These are phyloP conservation scores for Meloidogyne floridensis DNA, from an alignment of 1,140 invertebrate genomes.

Conservation along the genomic window DNA sequence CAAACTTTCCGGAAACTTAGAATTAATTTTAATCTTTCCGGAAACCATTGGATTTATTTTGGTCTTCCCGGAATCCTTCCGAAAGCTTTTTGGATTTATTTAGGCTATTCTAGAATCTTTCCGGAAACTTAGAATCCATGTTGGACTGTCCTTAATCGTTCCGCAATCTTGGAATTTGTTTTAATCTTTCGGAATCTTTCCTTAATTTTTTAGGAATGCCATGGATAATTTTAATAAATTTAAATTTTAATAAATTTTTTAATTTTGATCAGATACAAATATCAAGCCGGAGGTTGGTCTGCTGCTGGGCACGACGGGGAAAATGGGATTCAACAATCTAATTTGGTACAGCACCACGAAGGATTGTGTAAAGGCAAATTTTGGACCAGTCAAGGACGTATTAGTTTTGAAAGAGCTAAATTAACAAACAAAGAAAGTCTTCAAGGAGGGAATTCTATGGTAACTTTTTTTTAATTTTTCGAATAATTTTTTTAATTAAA, in stretches of 20 bases:
- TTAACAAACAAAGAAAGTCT: conserved; percentile 37
- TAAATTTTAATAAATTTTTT: conserved; percentile 15
- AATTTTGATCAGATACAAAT: conserved; percentile 40
- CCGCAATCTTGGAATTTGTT: too few relatives aligned
- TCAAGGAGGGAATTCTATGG: conserved; percentile 4
- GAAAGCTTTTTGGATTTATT: too few relatives aligned
- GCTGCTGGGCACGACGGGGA: conserved; percentile 41
- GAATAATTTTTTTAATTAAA: conserved; percentile 21
- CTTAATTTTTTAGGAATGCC: too few relatives aligned
- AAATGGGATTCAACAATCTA: neutral
- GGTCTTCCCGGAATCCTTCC: too few relatives aligned
- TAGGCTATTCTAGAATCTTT: too few relatives aligned
- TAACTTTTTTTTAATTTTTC: conserved; percentile 1
- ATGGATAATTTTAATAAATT: neutral
- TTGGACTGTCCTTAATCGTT: too few relatives aligned
- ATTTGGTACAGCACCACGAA: conserved; percentile 40
- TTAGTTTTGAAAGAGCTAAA: conserved; percentile 44
- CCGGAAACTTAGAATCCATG: too few relatives aligned
- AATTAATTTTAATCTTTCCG: too few relatives aligned
- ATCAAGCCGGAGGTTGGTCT: conserved; percentile 39
- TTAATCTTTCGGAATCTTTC: too few relatives aligned
- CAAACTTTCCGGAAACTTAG: too few relatives aligned
- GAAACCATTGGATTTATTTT: too few relatives aligned
- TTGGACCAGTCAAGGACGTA: conserved; percentile 32
- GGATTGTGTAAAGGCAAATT: conserved; percentile 32